These are phyloP conservation scores for Lasaia peninsularis DNA, from an alignment of 1,140 invertebrate genomes.

Conservation along the genomic window DNA sequence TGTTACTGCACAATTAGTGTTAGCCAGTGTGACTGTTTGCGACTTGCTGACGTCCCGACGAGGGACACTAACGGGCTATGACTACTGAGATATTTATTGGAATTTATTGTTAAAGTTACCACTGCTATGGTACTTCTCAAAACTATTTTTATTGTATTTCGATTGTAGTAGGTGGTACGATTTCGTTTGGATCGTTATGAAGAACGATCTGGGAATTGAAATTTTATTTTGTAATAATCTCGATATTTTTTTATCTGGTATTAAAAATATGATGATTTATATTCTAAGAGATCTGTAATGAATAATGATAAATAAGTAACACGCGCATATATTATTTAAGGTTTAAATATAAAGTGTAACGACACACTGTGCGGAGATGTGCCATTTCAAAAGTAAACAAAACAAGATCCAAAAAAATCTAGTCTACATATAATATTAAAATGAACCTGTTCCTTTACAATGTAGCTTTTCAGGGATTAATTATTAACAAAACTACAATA, in stretches of 20 bases:
- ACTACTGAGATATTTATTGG: slow-evolving; percentile 44
- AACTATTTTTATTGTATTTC: slow-evolving; percentile 14
- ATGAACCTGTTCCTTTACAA: no score
- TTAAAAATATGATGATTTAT: slow-evolving; percentile 22
- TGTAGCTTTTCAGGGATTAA: no score
- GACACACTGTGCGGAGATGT: neutral
- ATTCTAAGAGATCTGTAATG: slow-evolving; percentile 22
- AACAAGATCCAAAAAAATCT: no score
- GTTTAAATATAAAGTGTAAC: neutral
- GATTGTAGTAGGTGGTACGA: neutral
- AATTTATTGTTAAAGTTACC: slow-evolving; percentile 44
- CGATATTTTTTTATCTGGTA: slow-evolving; percentile 36
- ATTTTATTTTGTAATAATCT: slow-evolving; percentile 28
- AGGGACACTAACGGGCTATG: slow-evolving; percentile 35
- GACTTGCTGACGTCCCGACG: slow-evolving; percentile 11
- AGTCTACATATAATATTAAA: no score
- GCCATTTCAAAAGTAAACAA: neutral
- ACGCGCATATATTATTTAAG: slow-evolving; percentile 5
- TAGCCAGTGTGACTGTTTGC: slow-evolving; percentile 27
- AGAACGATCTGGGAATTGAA: slow-evolving; percentile 33
- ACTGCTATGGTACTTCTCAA: slow-evolving; percentile 18
- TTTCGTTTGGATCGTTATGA: neutral
- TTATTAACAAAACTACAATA: no score
- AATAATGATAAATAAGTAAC: slow-evolving; percentile 1
- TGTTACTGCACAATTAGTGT: slow-evolving; percentile 30